phyloP scores from a whole-genome alignment of 2,113 vertebrate species.

The Donacobius atricapilla region DNA sequence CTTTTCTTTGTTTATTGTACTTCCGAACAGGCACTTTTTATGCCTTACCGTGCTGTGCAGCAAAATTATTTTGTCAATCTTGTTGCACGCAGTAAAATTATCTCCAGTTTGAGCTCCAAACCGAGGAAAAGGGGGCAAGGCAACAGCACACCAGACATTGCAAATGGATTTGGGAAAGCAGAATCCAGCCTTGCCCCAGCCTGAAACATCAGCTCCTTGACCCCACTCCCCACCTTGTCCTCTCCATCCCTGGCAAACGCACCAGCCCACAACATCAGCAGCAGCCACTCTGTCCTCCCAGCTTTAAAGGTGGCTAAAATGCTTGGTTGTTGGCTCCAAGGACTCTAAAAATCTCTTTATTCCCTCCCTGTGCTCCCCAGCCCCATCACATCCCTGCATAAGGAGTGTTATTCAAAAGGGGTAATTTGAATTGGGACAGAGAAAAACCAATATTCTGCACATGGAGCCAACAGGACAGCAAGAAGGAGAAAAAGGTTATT shows the following conservation, averaged over 20 bases:
- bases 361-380: background rate
- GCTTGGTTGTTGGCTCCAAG: background rate
- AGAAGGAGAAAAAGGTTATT: background rate
- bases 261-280: background rate
- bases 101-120: background rate
- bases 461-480: background rate
- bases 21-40: background rate
- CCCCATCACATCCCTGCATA: background rate
- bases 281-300: background rate
- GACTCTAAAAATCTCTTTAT: background rate
- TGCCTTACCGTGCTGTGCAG: background rate
- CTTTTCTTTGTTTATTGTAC: background rate
- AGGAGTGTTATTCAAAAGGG: accelerated
- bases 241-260: background rate
- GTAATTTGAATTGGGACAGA: background rate
- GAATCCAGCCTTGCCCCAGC: background rate
- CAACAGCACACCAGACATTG: accelerated
- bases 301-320: background rate
- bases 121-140: background rate
- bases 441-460: background rate
- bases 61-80: background rate
- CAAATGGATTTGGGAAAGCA: background rate
- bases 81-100: background rate
- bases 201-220: background rate
- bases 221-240: background rate